phyloP scores from a whole-genome alignment of 2,113 vertebrate genomes.

The Caranx melampygus region DNA sequence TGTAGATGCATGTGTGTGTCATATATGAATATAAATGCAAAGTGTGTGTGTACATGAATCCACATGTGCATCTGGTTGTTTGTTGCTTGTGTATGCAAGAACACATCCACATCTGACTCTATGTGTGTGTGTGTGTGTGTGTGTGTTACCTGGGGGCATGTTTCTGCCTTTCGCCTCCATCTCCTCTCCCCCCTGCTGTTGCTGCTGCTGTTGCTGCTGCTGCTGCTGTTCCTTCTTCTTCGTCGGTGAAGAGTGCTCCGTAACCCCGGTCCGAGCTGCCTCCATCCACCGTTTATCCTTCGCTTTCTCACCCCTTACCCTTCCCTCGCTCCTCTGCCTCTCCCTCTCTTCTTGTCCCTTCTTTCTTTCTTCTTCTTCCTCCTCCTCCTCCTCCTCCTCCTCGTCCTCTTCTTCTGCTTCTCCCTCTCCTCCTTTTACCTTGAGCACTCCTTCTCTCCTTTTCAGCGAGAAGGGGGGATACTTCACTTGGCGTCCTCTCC shows the following conservation, averaged over 20 bases:
- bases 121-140: background rate
- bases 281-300: conserved; percentile 82
- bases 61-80: conserved; percentile 27
- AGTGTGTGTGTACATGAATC: background rate
- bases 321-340: conserved; percentile 44
- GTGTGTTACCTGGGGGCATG: conserved; percentile 81
- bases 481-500: conserved; percentile 71
- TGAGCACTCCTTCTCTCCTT: conserved; percentile 39
- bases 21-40: background rate
- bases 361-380: conserved; percentile 28
- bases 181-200: conserved; percentile 70
- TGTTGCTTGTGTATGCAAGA: conserved; percentile 10
- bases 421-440: conserved; percentile 39
- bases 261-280: conserved; percentile 78
- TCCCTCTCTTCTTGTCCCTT: conserved; percentile 23
- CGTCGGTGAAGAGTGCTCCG: conserved; percentile 76
- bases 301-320: conserved; percentile 35
- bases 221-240: conserved; percentile 59
- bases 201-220: conserved; percentile 30
- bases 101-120: conserved; percentile 1
- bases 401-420: conserved; percentile 10
- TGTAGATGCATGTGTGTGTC: background rate
- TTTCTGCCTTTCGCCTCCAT: conserved; percentile 84
- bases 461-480: conserved; percentile 50
- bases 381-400: conserved; percentile 35